Evolutionary conservation across 2,797 vertebrate species (phyloP).

Genomic region (Heterohyrax brucei): DNA sequence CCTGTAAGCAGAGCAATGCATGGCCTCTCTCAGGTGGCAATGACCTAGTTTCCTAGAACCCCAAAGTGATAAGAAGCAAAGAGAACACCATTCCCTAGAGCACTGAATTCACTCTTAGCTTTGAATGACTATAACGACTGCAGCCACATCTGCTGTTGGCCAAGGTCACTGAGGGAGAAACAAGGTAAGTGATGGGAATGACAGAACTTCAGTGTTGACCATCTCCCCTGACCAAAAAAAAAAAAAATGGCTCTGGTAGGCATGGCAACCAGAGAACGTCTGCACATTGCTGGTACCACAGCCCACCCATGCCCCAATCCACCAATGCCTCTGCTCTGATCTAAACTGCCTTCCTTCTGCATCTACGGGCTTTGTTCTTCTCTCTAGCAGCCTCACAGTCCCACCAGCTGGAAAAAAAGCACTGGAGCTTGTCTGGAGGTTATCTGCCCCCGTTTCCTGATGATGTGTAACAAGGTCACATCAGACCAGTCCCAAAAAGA

Average conservation of each 20-base stretch:
- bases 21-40: constrained; percentile 51
- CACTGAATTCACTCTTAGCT: neutral
- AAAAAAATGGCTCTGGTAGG: neutral
- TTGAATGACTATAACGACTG: constrained; percentile 26
- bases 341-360: neutral
- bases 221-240: no score
- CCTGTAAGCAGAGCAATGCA: constrained; percentile 63
- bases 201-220: neutral
- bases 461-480: neutral
- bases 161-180: constrained; percentile 12
- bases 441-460: neutral
- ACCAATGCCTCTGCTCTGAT: neutral
- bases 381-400: constrained; percentile 12
- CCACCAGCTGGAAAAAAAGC: neutral
- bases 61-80: constrained; percentile 55
- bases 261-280: neutral
- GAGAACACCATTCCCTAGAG: constrained; percentile 53
- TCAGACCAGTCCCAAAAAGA: neutral
- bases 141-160: neutral
- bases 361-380: neutral
- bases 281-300: neutral
- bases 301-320: neutral
- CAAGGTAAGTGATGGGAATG: neutral
- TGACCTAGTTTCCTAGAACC: constrained; percentile 83
- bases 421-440: neutral